Base-by-base conservation (phyloP, 2,888 invertebrate genomes). In the Macrophya annulata region DNA sequence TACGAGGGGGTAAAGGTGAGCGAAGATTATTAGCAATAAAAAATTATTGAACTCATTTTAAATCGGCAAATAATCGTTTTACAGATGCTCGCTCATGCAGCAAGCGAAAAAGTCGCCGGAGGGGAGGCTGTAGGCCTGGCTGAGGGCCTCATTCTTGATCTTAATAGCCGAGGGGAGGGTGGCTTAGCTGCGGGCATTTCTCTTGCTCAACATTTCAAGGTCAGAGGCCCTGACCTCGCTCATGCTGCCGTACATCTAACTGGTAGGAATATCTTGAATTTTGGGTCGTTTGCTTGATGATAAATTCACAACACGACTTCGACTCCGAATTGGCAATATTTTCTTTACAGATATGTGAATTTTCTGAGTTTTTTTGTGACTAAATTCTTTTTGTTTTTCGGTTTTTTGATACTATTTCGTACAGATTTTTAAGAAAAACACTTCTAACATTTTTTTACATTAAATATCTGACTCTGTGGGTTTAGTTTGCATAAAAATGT, bases 71-170 rank as follows among this genome's bases (percentile, higher is more conserved):
- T 48, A 68, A 21, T 59, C 4, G 25, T 25, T 82, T 85, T 43
- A 31, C 43, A 91, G 91, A 89, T 85, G 79, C 86, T 93, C 82
- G 90, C 92, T 4, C 72, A 87, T 0, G 88, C 89, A 0, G 90
- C 91, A 15, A 91, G 92, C 51, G 89, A 91, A 79, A 89, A 90
- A 86, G 88, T 92, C 37, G 89, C 92, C 0, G 87, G 88, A 21
- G 91, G 90, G 1, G 92, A 93, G 72, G 88, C 92, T 12, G 88
- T 92, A 3, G 90, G 90, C 37, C 87, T 92, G 8, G 91, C 91
- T 0, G 91, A 92, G 84, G 92, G 92, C 5, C 88, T 93, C 10
- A 89, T 92, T 62, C 92, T 92, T 86, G 91, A 91, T 12, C 87
- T 92, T 25, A 82, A 91, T 15, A 90, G 88, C 40, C 88, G 90